Evolutionary conservation across 1,140 invertebrate genomes (phyloP).

Genomic region (Planococcus citri): DNA sequence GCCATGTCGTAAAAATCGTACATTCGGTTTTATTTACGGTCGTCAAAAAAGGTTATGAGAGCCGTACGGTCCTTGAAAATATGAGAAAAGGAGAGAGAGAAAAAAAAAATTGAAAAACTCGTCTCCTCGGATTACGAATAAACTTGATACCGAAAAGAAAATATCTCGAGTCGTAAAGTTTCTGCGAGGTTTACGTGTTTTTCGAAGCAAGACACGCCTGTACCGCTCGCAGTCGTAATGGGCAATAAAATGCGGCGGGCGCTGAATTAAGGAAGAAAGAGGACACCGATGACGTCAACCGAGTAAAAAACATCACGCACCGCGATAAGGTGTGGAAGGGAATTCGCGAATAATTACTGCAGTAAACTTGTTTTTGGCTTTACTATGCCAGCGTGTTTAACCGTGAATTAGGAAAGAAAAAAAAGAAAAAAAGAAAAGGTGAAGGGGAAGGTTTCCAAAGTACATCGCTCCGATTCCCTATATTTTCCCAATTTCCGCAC

Average conservation of each 20-base stretch:
- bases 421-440: neutral
- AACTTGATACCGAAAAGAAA: constrained; percentile 17
- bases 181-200: constrained; percentile 15
- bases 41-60: neutral
- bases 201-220: constrained; percentile 11
- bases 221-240: constrained; percentile 5
- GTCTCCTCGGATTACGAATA: constrained; percentile 14
- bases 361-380: constrained; percentile 14
- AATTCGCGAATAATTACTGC: constrained; percentile 17
- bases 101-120: constrained; percentile 18
- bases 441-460: too few species aligned
- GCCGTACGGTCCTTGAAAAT: neutral
- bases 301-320: neutral
- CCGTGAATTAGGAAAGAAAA: neutral
- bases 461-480: neutral
- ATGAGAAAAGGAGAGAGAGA: constrained; percentile 1
- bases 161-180: constrained; percentile 18
- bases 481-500: too few species aligned
- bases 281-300: constrained; percentile 18
- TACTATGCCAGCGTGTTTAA: neutral
- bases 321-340: neutral
- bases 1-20: neutral
- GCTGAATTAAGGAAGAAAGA: constrained; percentile 16
- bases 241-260: constrained; percentile 17
- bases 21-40: neutral